phyloP scores from a whole-genome alignment of 2,888 invertebrate species.

The Mythimna vitellina region DNA sequence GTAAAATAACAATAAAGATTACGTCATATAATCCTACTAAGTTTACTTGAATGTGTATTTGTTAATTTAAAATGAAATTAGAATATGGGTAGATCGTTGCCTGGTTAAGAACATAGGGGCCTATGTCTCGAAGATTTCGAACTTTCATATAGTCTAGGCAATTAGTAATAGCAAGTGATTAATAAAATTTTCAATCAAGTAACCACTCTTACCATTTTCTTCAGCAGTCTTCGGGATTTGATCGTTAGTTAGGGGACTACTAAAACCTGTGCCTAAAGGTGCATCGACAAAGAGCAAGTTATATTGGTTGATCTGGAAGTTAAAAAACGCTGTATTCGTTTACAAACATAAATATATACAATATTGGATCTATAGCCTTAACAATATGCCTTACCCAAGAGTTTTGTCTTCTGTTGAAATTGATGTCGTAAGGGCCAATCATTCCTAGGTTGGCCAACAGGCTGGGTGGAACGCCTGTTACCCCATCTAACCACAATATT shows the following conservation, averaged over 20 bases:
- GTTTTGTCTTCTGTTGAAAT: slow-evolving; percentile 91
- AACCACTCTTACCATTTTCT: slow-evolving; percentile 52
- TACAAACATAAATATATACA: no score
- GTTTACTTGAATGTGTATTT: no score
- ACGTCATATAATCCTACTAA: background rate
- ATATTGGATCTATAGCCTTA: background rate
- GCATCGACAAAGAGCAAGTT: slow-evolving; percentile 97
- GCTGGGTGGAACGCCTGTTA: slow-evolving; percentile 95
- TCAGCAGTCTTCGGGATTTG: slow-evolving; percentile 55
- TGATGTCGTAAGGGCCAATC: slow-evolving; percentile 93
- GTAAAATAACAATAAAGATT: slow-evolving; percentile 56
- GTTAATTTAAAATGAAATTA: background rate
- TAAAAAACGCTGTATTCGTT: background rate
- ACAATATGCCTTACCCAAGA: slow-evolving; percentile 92
- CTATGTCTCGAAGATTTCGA: no score
- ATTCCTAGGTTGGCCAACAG: slow-evolving; percentile 96
- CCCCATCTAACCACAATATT: slow-evolving; percentile 97
- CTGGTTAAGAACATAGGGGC: no score
- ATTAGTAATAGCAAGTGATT: no score
- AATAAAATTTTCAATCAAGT: background rate
- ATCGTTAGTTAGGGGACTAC: slow-evolving; percentile 92
- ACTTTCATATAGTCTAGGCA: no score
- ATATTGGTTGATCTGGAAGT: slow-evolving; percentile 92
- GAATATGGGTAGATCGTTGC: background rate
- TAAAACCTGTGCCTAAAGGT: slow-evolving; percentile 96